Base-by-base conservation (phyloP, 2,797 vertebrate species). In the Oryzias dopingdopingensis region DNA sequence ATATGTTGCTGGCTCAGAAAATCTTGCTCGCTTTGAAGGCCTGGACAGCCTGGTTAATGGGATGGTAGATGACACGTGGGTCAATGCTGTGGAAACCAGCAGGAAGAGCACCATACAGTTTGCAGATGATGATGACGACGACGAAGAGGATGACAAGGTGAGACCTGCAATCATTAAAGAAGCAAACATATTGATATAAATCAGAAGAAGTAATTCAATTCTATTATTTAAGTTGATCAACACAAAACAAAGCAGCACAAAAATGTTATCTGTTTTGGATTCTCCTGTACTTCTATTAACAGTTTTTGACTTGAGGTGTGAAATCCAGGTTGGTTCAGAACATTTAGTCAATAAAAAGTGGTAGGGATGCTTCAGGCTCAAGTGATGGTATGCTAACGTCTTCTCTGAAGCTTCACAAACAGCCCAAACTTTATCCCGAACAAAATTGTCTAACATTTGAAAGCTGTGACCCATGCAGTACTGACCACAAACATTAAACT, bases 61-160 rank as follows among this genome's bases (percentile, higher is more conserved):
- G n/a, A 83, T 93, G 87, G 90, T 90, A 3, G 95, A 98, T 1
- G 96, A 97, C 79, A 89, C 93, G 0, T 99, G 97, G 97, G 95
- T 95, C 20, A 89, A 92, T 77, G 89, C 86, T 3, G 32, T 37
- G 44, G 90, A 93, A 5, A 71, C 89, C 49, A 94, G 97, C 78
- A 89, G 97, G 87, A 94, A 93, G 88, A 99, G 97, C 54, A 93
- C 95, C 73, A 99, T 99, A 85, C 95, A 96, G 56, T 99, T 99
- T 85, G 64, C 96, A 64, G 96, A 97, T 54, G 96, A 95, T 2
- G 93, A 94, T 4, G 94, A 95, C 0, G 96, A 97, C 0, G 94
- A 98, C 0, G 96, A 37, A 37, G 32, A 98, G 10, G 94, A 93
- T 0, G 94, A 95, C 52, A 93, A 90, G 95, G 97, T 98, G 89